These are phyloP conservation scores for Rhynchopsitta pachyrhyncha DNA, from an alignment of 2,113 vertebrate species.

Conservation along the genomic window DNA sequence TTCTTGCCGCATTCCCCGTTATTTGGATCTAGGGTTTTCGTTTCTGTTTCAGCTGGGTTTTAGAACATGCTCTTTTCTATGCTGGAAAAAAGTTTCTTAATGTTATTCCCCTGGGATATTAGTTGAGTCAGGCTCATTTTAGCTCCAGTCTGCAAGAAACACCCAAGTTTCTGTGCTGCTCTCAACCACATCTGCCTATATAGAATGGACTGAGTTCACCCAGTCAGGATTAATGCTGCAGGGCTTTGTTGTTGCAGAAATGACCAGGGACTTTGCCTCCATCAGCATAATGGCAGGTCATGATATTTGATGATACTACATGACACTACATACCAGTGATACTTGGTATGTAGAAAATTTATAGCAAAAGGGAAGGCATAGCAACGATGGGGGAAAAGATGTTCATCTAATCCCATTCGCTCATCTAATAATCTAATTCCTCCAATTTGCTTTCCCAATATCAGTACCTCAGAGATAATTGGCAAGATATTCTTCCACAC, in stretches of 20 bases:
- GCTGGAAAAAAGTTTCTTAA: not conserved
- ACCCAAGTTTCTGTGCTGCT: not conserved
- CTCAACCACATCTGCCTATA: not conserved
- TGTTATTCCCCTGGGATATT: not conserved
- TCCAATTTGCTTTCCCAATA: not conserved
- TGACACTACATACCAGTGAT: not conserved
- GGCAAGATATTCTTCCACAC: not conserved
- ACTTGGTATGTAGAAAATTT: not conserved
- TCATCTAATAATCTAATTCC: not conserved
- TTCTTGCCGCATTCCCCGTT: not conserved
- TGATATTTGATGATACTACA: not conserved
- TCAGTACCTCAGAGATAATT: not conserved
- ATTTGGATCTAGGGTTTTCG: fast-evolving
- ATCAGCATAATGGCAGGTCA: not conserved
- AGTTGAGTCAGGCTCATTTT: not conserved
- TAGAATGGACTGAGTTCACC: fast-evolving
- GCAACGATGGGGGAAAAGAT: not conserved
- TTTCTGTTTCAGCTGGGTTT: not conserved
- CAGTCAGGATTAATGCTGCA: not conserved
- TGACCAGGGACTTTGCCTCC: not conserved
- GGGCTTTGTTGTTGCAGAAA: not conserved
- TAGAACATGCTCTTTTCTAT: not conserved
- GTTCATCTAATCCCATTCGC: not conserved
- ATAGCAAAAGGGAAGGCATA: not conserved
- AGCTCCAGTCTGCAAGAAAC: not conserved